Conservation (phyloP, 64 coral and sea anemone species). For the Orbicella faveolata region DNA sequence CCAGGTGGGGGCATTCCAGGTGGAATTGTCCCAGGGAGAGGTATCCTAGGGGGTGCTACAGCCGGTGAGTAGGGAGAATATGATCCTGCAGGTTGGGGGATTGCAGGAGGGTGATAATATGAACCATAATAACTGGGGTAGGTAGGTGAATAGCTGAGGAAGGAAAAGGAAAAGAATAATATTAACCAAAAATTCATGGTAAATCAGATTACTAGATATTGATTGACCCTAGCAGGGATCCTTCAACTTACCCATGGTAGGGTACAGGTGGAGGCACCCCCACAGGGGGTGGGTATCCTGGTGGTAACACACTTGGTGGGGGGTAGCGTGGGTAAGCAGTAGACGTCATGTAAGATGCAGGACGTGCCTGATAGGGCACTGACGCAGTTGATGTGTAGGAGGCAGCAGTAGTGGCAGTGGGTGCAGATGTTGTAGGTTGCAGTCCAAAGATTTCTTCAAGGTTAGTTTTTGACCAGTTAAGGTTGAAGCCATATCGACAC, state of each 20-base stretch:
- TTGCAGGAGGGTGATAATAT: conserved; percentile 8
- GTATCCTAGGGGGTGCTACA: neutral
- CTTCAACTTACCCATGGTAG: conserved; percentile 29
- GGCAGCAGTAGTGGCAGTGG: neutral
- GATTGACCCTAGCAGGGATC: neutral
- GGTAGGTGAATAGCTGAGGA: neutral
- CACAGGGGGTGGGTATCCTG: conserved; percentile 9
- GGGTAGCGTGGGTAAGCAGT: neutral
- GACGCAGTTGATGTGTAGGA: neutral
- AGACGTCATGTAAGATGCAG: neutral
- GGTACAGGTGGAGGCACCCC: conserved; percentile 36
- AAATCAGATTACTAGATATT: neutral
- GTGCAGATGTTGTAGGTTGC: neutral
- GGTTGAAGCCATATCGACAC: conserved; percentile 96
- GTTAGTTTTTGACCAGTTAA: conserved; percentile 95
- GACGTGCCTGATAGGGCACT: neutral
- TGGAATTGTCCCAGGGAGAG: conserved; percentile 4
- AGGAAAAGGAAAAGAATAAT: neutral
- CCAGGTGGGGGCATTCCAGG: conserved; percentile 14
- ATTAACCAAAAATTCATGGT: neutral
- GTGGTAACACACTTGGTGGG: neutral
- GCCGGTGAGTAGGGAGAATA: neutral
- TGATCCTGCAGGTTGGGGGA: conserved; percentile 29
- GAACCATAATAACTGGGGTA: conserved; percentile 37
- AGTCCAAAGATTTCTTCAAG: conserved; percentile 89